Evolutionary conservation across 2,888 invertebrate species (phyloP).

Genomic region (Romanomermis culicivorax): DNA sequence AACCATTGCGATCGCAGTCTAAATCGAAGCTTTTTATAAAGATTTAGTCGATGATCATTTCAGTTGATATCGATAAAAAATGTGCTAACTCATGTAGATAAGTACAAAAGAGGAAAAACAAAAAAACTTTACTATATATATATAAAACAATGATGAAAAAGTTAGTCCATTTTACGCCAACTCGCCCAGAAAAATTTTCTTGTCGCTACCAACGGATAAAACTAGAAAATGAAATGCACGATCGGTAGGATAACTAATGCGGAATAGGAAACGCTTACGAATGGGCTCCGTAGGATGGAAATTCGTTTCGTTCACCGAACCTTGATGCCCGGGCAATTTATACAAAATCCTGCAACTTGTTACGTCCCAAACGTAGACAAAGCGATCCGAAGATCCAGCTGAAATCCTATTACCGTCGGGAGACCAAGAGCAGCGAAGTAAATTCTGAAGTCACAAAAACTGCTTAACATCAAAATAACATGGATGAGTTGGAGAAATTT

Average conservation of each 20-base stretch:
- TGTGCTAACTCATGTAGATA: too few species aligned
- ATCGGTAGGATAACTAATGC: slow-evolving; percentile 3
- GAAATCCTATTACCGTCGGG: slow-evolving; percentile 71
- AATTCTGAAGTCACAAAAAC: slow-evolving; percentile 49
- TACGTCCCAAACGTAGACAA: slow-evolving; percentile 91
- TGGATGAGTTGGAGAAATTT: not conserved
- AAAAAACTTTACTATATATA: too few species aligned
- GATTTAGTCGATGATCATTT: too few species aligned
- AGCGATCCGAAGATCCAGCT: slow-evolving; percentile 81
- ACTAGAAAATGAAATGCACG: slow-evolving; percentile 37
- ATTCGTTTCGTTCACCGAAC: slow-evolving; percentile 82
- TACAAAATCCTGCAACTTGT: slow-evolving; percentile 71
- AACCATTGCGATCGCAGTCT: too few species aligned
- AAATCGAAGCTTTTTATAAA: too few species aligned
- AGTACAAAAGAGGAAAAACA: too few species aligned
- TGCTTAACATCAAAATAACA: not conserved
- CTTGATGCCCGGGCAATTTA: slow-evolving; percentile 91
- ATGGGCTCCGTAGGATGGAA: slow-evolving; percentile 86
- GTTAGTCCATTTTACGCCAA: slow-evolving; percentile 40
- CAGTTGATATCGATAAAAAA: too few species aligned
- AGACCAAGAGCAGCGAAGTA: slow-evolving; percentile 78
- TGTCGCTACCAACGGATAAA: slow-evolving; percentile 80
- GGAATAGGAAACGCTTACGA: slow-evolving; percentile 35
- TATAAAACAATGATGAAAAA: not conserved
- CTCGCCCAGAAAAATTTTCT: slow-evolving; percentile 81